Conservation (phyloP, 2,888 invertebrate genomes). For the Nemapogon koenigi region DNA sequence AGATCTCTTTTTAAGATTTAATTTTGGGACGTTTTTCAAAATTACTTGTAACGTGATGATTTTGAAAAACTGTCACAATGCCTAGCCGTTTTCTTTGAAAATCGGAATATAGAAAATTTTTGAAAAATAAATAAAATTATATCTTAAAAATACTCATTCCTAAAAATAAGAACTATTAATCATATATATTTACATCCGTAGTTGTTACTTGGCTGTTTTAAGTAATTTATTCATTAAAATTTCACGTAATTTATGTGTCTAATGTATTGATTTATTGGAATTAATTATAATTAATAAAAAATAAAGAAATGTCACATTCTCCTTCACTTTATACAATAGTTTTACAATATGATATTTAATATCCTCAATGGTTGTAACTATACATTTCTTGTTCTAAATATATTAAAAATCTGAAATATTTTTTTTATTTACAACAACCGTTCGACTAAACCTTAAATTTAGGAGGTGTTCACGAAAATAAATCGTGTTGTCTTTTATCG, state of each 20-base stretch:
- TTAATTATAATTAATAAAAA: slow-evolving; percentile 54
- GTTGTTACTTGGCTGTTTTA: slow-evolving; percentile 61
- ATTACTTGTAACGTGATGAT: slow-evolving; percentile 18
- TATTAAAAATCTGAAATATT: slow-evolving; percentile 49
- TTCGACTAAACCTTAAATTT: neutral
- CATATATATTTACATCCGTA: slow-evolving; percentile 55
- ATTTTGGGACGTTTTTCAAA: slow-evolving; percentile 30
- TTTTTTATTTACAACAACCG: slow-evolving; percentile 5
- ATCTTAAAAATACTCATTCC: slow-evolving; percentile 33
- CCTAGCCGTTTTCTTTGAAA: slow-evolving; percentile 38
- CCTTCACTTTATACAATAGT: slow-evolving; percentile 65
- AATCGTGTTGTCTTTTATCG: too few species aligned
- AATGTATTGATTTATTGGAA: slow-evolving; percentile 61
- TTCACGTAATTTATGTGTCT: slow-evolving; percentile 64
- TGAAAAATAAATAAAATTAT: slow-evolving; percentile 31
- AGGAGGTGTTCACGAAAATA: neutral
- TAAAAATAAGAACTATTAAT: slow-evolving; percentile 58
- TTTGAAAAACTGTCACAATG: slow-evolving; percentile 29
- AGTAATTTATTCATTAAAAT: slow-evolving; percentile 58
- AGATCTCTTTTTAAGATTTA: slow-evolving; percentile 34
- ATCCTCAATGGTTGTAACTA: slow-evolving; percentile 68
- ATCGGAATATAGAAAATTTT: slow-evolving; percentile 40
- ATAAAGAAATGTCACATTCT: slow-evolving; percentile 49
- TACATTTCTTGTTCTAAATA: slow-evolving; percentile 68
- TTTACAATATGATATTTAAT: slow-evolving; percentile 67